These are phyloP conservation scores for Apodemia mormo DNA, from an alignment of 2,888 invertebrate species.

Conservation along the genomic window DNA sequence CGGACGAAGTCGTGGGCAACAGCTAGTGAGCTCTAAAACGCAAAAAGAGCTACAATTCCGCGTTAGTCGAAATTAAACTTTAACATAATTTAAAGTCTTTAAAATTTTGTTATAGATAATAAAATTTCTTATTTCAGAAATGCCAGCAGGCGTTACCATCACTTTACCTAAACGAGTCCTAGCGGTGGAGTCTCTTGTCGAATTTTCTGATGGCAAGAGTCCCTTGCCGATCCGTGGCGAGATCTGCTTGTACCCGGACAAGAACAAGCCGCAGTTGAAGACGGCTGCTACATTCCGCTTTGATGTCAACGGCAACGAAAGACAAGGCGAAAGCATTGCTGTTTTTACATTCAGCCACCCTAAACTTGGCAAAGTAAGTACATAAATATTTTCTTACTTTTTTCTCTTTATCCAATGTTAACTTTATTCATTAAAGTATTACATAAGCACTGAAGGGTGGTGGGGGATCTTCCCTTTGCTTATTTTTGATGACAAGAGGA, in stretches of 20 bases:
- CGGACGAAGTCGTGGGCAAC: too few species aligned
- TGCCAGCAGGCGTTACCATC: constrained; percentile 78
- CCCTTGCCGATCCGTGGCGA: constrained; percentile 85
- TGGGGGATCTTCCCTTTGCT: too few species aligned
- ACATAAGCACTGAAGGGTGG: too few species aligned
- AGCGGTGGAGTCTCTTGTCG: constrained; percentile 81
- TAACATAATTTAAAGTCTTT: too few species aligned
- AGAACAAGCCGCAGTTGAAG: constrained; percentile 86
- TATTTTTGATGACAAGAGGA: too few species aligned
- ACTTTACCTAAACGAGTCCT: constrained; percentile 86
- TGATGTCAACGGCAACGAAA: constrained; percentile 74
- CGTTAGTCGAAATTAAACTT: too few species aligned
- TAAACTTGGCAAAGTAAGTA: constrained; percentile 80
- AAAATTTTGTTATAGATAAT: too few species aligned
- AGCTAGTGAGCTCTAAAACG: too few species aligned
- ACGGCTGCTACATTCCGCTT: constrained; percentile 79
- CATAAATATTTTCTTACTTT: too few species aligned
- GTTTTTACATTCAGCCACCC: constrained; percentile 86
- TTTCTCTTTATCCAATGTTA: too few species aligned
- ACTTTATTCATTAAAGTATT: too few species aligned
- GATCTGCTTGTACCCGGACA: constrained; percentile 85
- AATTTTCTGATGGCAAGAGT: constrained; percentile 63
- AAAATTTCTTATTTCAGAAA: constrained; percentile 45
- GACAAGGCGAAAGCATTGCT: constrained; percentile 73
- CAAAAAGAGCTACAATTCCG: too few species aligned